These are phyloP conservation scores for Acanthosepion pharaonis DNA, from an alignment of 2,888 invertebrate genomes.

Conservation along the genomic window DNA sequence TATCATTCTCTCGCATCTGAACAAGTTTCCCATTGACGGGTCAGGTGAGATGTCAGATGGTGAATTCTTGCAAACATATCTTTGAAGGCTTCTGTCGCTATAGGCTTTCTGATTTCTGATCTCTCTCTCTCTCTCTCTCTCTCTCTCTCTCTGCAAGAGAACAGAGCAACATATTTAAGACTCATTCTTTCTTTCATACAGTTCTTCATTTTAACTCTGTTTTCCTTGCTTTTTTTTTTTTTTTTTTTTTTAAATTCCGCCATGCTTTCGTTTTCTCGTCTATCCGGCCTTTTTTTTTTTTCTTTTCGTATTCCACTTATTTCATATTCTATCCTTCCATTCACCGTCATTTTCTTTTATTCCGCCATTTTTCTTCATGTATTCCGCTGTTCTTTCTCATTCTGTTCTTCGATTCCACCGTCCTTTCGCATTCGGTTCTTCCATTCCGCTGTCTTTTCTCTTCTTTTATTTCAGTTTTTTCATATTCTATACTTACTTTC, in stretches of 20 bases:
- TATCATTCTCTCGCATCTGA: conserved; percentile 33
- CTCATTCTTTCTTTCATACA: neutral
- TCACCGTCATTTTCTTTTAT: neutral
- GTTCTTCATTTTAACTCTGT: neutral
- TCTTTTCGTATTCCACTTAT: neutral
- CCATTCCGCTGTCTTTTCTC: too few relatives aligned
- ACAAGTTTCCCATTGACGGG: neutral
- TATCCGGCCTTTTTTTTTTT: neutral
- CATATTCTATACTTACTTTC: too few relatives aligned
- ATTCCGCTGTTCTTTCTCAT: neutral
- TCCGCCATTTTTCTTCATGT: neutral
- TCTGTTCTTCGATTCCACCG: neutral
- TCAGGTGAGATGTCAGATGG: conserved; percentile 11
- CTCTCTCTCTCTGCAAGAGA: too few relatives aligned
- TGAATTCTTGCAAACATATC: neutral
- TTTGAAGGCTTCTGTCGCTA: neutral
- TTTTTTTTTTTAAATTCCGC: neutral
- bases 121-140: neutral
- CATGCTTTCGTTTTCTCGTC: neutral
- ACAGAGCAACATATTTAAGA: neutral
- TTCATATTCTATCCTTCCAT: neutral
- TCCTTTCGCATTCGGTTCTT: too few relatives aligned
- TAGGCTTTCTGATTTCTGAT: neutral
- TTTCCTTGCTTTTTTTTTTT: neutral
- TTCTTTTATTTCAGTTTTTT: too few relatives aligned